These are phyloP conservation scores for Melanerpes formicivorus DNA, from an alignment of 2,113 vertebrate species.

Conservation along the genomic window DNA sequence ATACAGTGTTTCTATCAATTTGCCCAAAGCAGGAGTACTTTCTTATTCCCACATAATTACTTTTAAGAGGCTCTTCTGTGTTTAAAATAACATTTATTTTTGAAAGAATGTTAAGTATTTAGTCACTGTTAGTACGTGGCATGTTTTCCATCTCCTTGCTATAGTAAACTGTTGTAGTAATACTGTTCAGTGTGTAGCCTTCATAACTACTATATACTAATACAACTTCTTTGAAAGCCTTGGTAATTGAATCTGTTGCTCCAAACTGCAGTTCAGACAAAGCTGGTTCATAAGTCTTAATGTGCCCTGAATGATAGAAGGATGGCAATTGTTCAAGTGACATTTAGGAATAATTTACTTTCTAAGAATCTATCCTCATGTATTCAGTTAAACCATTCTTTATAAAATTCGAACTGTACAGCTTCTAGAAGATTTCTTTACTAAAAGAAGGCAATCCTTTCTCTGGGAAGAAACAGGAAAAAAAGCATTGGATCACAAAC, in stretches of 20 bases:
- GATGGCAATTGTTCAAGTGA: background rate
- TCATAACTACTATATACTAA: background rate
- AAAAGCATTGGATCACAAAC: background rate
- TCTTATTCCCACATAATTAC: background rate
- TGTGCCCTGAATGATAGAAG: background rate
- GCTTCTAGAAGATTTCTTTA: background rate
- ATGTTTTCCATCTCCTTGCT: background rate
- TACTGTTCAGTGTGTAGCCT: background rate
- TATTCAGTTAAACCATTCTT: background rate
- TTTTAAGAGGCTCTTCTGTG: slow-evolving; percentile 29
- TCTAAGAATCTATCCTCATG: background rate
- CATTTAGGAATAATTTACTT: background rate
- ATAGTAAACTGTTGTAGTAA: background rate
- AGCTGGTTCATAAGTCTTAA: background rate
- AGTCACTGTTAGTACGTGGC: background rate
- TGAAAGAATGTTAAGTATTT: slow-evolving; percentile 23
- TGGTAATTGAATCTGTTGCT: background rate
- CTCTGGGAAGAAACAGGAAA: background rate
- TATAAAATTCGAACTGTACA: background rate
- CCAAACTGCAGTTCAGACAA: background rate
- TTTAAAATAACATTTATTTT: slow-evolving; percentile 51
- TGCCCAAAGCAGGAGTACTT: background rate
- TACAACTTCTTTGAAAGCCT: background rate
- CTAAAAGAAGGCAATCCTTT: background rate
- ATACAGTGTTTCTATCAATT: background rate